Evolutionary conservation across 2,888 invertebrate genomes (phyloP), one percentile per base, ranked within the genome.

Genomic region (Sceliomorpha sp.): DNA sequence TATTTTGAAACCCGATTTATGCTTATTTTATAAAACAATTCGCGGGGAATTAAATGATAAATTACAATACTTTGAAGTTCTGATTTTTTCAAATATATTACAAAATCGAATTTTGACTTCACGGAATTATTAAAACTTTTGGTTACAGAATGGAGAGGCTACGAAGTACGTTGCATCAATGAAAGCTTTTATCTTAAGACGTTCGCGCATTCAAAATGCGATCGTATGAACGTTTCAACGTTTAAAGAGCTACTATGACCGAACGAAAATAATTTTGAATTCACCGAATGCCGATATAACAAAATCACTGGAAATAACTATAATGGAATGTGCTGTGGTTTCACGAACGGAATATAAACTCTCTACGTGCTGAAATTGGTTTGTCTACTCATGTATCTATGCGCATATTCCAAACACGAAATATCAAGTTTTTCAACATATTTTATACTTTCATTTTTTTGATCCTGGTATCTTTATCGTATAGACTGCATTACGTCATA

Each of bases 331-430:
- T 36, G 56, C 36, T 37, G 50, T 24, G 55, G 39, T 44, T 50
- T 39, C 56, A 56, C 50, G 56, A 56, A 56, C 56, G 24, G 50
- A 56, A 50, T 56, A 64, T 56, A 37, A 27, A 20, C 29, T 24
- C 10, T 9, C 14, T 37, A 50, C 50, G 45, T 45, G 45, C 27
- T 44, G 64, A 56, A 64, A 64, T 64, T 50, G 45, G 50, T 56
- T 64, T 56, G 56, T 44, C 55, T 47, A 39, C 29, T 47, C 47
- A 53, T 62, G 53, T n/a, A n/a, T n/a, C n/a, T n/a, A n/a, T n/a
- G n/a, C n/a, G n/a, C n/a, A n/a, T n/a, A n/a, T n/a, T n/a, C n/a
- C n/a, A n/a, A n/a, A n/a, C n/a, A n/a, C n/a, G n/a, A n/a, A n/a
- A n/a, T n/a, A n/a, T n/a, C n/a, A n/a, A n/a, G n/a, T n/a, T n/a